Base-by-base conservation (phyloP, 2,797 vertebrate genomes). In the Halcyon badia region DNA sequence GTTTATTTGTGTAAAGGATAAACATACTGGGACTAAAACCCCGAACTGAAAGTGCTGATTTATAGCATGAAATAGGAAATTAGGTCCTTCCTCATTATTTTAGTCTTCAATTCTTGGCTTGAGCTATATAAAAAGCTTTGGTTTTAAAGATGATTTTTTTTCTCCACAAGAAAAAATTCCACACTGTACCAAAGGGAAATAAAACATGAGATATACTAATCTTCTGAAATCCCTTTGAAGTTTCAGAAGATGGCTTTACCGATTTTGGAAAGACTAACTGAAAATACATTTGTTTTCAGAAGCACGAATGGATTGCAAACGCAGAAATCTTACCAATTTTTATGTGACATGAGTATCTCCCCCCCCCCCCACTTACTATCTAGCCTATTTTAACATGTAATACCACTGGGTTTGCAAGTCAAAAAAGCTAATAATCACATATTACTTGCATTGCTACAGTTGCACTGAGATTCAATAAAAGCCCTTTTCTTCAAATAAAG, bases 291-390 rank as follows among this genome's bases (percentile, higher is more conserved):
- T 70, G 4, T 64, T 77, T 71, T 48, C 41, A 58, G 10, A 91
- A 75, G 13, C 0, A 0, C 25, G 21, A 83, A 48, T 44, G 16
- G 10, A 81, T 76, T 92, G 83, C 28, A 82, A 66, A 57, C 8
- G 35, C 7, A 60, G 22, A 48, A 83, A 48, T 83, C 44, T 64
- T 44, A 37, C 3, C 37, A 6, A 70, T 41, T 87, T 71, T 79
- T 69, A 54, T 9, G 62, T 37, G 28, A 72, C 11, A n/a, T 4
- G 19, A 76, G 5, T 83, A 66, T 75, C 13, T 83, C 8, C 7
- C 48, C 0, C 25, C 20, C 3, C 46, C 1, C 0, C 0, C 30
- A 56, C 22, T 30, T 57, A 60, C 31, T 31, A 66, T 25, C 7
- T 8, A 37, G 35, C 41, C 42, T 58, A 24, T 68, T 85, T 76